Evolutionary conservation across 2,797 vertebrate genomes (phyloP).

Genomic region (Garrulus glandarius): DNA sequence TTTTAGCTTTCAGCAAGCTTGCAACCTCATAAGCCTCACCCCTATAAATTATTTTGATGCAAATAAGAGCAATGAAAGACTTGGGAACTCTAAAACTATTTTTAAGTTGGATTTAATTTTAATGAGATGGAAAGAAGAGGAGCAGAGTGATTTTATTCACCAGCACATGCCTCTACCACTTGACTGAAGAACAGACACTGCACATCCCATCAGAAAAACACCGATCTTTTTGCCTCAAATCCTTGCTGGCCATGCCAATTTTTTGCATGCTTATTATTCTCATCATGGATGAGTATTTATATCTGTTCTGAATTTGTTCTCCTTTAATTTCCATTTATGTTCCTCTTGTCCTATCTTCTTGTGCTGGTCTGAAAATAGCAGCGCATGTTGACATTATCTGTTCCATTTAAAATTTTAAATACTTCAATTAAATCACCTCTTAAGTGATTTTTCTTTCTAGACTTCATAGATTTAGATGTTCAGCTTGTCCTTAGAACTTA

Average conservation of each 20-base stretch:
- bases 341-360: conserved; percentile 58
- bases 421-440: conserved; percentile 67
- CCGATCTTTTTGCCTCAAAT: conserved; percentile 13
- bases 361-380: conserved; percentile 56
- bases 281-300: conserved; percentile 47
- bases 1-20: neutral
- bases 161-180: neutral
- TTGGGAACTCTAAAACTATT: neutral
- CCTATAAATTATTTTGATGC: neutral
- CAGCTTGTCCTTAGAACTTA: conserved; percentile 53
- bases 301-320: conserved; percentile 65
- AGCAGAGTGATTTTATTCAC: neutral
- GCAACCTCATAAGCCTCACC: neutral
- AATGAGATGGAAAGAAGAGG: neutral
- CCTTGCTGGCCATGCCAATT: conserved; percentile 16
- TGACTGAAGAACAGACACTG: neutral
- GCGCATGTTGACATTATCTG: conserved; percentile 66
- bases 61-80: neutral
- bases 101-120: neutral
- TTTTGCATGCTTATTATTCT: conserved; percentile 63
- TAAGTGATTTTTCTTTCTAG: conserved; percentile 56
- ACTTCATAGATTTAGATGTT: conserved; percentile 49
- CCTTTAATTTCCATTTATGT: conserved; percentile 66
- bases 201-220: neutral
- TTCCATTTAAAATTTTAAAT: conserved; percentile 68